A percentile compares a stretch with the other conserved stretches of the same genome.
phyloP scores from a whole-genome alignment of 2,797 vertebrate genomes.

The Neosilurus hyrtlii region DNA sequence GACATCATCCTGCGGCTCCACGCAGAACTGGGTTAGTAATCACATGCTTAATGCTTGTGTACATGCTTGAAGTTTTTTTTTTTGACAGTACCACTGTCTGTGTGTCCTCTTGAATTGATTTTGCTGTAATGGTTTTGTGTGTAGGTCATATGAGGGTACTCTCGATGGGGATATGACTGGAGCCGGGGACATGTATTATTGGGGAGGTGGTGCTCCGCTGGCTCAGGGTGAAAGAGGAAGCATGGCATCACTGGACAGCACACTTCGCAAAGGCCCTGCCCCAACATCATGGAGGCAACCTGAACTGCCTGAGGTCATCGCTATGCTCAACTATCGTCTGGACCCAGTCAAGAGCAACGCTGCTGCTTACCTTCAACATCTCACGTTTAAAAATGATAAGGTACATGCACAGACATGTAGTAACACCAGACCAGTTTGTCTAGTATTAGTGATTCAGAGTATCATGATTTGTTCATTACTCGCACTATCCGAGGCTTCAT shows the following conservation, averaged over 20 bases:
- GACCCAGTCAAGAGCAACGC: constrained; percentile 93
- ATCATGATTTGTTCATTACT: neutral
- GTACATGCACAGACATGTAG: constrained; percentile 61
- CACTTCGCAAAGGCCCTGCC: constrained; percentile 79
- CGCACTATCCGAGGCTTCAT: neutral
- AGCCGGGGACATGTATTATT: constrained; percentile 83
- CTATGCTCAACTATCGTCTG: constrained; percentile 92
- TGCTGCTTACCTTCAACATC: constrained; percentile 91
- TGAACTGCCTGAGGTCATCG: constrained; percentile 91
- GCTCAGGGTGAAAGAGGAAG: constrained; percentile 91
- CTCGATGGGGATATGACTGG: constrained; percentile 82
- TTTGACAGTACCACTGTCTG: neutral
- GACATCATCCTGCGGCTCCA: constrained; percentile 71
- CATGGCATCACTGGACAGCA: constrained; percentile 93
- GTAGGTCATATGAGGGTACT: constrained; percentile 92
- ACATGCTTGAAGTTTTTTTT: neutral
- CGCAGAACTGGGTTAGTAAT: constrained; percentile 82
- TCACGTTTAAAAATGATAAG: constrained; percentile 94
- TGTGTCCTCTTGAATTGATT: constrained; percentile 16
- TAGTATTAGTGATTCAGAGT: neutral
- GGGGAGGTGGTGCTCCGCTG: constrained; percentile 78
- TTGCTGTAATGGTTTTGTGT: constrained; percentile 26
- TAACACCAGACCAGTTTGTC: neutral
- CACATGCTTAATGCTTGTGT: neutral
- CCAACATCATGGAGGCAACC: constrained; percentile 86